These are phyloP conservation scores for Centropristis striata DNA, from an alignment of 2,113 vertebrate genomes.

Conservation along the genomic window DNA sequence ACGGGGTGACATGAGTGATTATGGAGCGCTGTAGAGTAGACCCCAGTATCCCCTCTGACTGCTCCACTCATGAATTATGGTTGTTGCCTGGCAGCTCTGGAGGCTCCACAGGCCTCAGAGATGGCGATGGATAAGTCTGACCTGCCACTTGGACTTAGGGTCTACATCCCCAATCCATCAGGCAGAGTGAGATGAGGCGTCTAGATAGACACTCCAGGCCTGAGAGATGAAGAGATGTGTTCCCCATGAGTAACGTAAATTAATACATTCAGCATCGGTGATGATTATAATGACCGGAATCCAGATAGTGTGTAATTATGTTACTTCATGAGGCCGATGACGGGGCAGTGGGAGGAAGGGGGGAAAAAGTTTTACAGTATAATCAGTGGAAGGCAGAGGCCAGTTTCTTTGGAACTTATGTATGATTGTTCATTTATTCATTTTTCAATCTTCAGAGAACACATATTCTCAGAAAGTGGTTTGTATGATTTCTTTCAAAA, in stretches of 20 bases:
- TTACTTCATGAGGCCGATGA: neutral
- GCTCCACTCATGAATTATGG: constrained; percentile 64
- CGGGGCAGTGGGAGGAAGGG: neutral
- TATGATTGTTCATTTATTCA: neutral
- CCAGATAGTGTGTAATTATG: constrained; percentile 22
- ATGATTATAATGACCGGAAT: constrained; percentile 23
- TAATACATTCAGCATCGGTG: constrained; percentile 2
- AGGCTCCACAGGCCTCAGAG: constrained; percentile 20
- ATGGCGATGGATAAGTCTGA: constrained; percentile 56
- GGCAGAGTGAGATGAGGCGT: constrained; percentile 6
- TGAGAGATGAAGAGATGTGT: constrained; percentile 4
- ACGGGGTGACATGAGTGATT: constrained; percentile 67
- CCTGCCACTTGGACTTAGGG: constrained; percentile 47
- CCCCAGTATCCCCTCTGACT: constrained; percentile 46
- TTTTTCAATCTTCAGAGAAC: too few species aligned
- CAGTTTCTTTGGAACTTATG: neutral
- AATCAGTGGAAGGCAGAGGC: neutral
- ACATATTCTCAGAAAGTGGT: too few species aligned
- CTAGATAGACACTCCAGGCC: constrained; percentile 11
- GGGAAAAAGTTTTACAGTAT: neutral
- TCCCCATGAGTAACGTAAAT: constrained; percentile 17
- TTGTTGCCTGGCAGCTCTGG: constrained; percentile 33
- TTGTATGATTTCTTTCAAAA: too few species aligned
- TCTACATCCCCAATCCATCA: constrained; percentile 43
- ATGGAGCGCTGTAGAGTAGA: constrained; percentile 61